These are phyloP conservation scores for Tenualosa thibaudeaui DNA, from an alignment of 2,797 vertebrate species.

Conservation along the genomic window DNA sequence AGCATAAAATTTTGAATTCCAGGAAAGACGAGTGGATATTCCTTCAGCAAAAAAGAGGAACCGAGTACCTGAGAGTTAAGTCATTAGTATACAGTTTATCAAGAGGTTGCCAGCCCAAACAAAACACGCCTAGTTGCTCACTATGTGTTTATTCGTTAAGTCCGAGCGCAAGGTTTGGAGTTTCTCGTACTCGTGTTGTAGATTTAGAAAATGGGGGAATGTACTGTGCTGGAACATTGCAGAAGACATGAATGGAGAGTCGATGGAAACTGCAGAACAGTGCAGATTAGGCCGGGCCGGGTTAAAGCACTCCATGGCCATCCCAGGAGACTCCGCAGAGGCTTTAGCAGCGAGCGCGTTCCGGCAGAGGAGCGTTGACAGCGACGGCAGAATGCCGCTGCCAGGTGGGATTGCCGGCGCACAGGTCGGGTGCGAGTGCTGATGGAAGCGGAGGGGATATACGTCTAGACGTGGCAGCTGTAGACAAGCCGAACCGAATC, in stretches of 20 bases:
- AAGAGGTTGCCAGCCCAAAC: not conserved
- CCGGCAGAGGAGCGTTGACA: slow-evolving; percentile 77
- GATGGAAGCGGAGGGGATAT: slow-evolving; percentile 69
- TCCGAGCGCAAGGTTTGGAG: slow-evolving; percentile 65
- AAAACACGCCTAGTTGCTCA: slow-evolving; percentile 32
- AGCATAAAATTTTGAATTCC: slow-evolving; percentile 45
- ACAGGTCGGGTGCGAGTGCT: slow-evolving; percentile 62
- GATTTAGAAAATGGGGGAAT: slow-evolving; percentile 68
- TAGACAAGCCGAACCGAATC: slow-evolving; percentile 64
- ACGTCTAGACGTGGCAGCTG: slow-evolving; percentile 74
- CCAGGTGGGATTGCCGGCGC: slow-evolving; percentile 69
- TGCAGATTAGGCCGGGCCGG: slow-evolving; percentile 57
- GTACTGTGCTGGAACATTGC: slow-evolving; percentile 68
- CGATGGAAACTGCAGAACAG: slow-evolving; percentile 58
- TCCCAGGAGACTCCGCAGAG: slow-evolving; percentile 66
- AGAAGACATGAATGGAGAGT: slow-evolving; percentile 61
- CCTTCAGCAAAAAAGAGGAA: not conserved
- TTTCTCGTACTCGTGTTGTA: slow-evolving; percentile 74
- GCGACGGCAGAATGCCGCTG: slow-evolving; percentile 73
- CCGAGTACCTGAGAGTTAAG: slow-evolving; percentile 9
- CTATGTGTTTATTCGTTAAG: slow-evolving; percentile 54
- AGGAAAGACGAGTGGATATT: slow-evolving; percentile 33
- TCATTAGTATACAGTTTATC: slow-evolving; percentile 9
- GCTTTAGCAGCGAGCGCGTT: slow-evolving; percentile 68
- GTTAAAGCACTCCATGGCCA: slow-evolving; percentile 64